phyloP scores from a whole-genome alignment of 2,888 invertebrate genomes.

The Pediacus dermestoides region DNA sequence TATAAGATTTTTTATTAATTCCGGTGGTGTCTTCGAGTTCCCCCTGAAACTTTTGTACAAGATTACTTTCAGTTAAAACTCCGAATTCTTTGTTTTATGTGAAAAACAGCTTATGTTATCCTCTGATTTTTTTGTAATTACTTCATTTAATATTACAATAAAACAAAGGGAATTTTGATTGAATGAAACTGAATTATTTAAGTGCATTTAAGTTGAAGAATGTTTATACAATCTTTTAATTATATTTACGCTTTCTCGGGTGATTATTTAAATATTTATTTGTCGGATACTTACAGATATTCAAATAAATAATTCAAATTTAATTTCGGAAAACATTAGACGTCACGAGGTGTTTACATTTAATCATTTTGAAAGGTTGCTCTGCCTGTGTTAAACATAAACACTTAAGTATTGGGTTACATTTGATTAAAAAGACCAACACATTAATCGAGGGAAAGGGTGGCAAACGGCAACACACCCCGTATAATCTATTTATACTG shows the following conservation, averaged over 20 bases:
- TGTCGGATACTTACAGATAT: slow-evolving; percentile 38
- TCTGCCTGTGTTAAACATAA: slow-evolving; percentile 43
- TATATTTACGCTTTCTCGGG: slow-evolving; percentile 22
- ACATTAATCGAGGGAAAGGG: slow-evolving; percentile 46
- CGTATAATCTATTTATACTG: slow-evolving; percentile 35
- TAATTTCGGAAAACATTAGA: slow-evolving; percentile 44
- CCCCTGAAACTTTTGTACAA: too few relatives aligned
- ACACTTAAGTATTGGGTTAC: slow-evolving; percentile 48
- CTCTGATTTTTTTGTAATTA: too few relatives aligned
- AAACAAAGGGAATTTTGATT: too few relatives aligned
- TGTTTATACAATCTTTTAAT: slow-evolving; percentile 26
- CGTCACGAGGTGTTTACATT: slow-evolving; percentile 47
- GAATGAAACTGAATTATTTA: slow-evolving; percentile 8
- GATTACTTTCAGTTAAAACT: too few relatives aligned
- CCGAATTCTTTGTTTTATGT: too few relatives aligned
- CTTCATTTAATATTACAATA: slow-evolving; percentile 1
- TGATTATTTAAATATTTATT: slow-evolving; percentile 30
- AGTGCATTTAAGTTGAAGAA: slow-evolving; percentile 13
- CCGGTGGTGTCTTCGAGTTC: too few relatives aligned
- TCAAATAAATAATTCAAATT: slow-evolving; percentile 48
- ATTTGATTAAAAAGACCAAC: slow-evolving; percentile 49
- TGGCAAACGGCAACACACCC: slow-evolving; percentile 37
- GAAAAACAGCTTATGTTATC: too few relatives aligned
- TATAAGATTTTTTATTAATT: too few relatives aligned
- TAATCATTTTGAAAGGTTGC: slow-evolving; percentile 50